Evolutionary conservation across 2,888 invertebrate genomes (phyloP).

Genomic region (Limnephilus auricula): DNA sequence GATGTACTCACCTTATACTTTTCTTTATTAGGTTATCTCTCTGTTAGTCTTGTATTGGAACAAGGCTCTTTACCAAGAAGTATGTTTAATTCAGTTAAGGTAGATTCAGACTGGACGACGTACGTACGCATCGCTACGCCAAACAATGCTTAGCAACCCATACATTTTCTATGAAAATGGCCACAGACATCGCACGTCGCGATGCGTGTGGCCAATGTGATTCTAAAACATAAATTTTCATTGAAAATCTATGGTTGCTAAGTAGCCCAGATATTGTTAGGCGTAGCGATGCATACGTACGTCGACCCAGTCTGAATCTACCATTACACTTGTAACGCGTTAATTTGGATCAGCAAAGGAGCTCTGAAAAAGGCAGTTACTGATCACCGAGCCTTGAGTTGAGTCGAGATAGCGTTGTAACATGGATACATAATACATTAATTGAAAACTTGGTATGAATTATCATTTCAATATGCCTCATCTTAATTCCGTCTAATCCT

Average conservation of each 20-base stretch:
- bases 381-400: not conserved
- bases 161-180: no score
- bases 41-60: not conserved
- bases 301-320: no score
- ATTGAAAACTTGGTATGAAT: not conserved
- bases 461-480: not conserved
- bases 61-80: not conserved
- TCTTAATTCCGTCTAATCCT: not conserved
- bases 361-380: not conserved
- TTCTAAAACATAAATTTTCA: no score
- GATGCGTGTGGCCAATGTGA: no score
- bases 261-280: no score
- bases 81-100: not conserved
- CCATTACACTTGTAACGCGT: not conserved
- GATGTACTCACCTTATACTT: not conserved
- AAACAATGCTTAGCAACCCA: no score
- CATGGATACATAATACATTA: not conserved
- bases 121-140: no score
- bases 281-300: no score
- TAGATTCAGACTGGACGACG: no score
- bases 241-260: no score
- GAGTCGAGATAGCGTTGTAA: not conserved
- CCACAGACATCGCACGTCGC: no score
- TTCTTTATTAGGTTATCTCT: not conserved
- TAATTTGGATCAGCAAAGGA: not conserved